Base-by-base conservation (phyloP, 1,140 invertebrate species). In the Protaetia brevitarsis region DNA sequence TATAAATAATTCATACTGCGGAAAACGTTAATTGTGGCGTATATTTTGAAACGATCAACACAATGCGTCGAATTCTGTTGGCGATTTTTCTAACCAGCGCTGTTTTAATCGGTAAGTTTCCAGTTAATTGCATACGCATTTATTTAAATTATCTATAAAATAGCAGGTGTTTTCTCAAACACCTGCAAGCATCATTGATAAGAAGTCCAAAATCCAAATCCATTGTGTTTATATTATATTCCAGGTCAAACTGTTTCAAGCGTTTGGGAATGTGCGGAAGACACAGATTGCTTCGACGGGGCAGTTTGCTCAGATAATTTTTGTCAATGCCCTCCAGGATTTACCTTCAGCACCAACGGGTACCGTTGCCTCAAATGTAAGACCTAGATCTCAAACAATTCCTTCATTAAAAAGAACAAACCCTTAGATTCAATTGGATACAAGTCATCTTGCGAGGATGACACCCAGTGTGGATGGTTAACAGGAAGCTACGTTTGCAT, bases 391-490 rank as follows among this genome's bases (percentile, higher is more conserved):
- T 37, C 10, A 16, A 5, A 4, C 26, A 23, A 56, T 3, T 56
- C 13, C 3, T 56, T 56, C 11, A 13, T 5, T 11, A 6, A 19
- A 13, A 13, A 6, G 1, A 56, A 13, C 7, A 58, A n/a, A n/a
- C n/a, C 57, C 57, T 64, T 65, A 65, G 64, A 57, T 26, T 13
- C 29, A 11, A 21, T 65, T 57, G 64, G 64, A 7, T 31, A 56
- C 3, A 16, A 36, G 2, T 7, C 64, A 3, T 13, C 7, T 23
- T 65, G 64, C 19, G 51, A 36, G 19, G 64, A 65, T 10, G 56
- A 59, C 19, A n/a, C 11, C 2, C 64, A 65, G n/a, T 65, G 64
- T 13, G 7, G 8, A 10, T 65, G 27, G 6, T 51, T 65, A 13
- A 26, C 34, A 21, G 64, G 64, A 21, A 59, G 23, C 21, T 27